Evolutionary conservation across 2,888 invertebrate species (phyloP).

Genomic region (Latrodectus hesperus): DNA sequence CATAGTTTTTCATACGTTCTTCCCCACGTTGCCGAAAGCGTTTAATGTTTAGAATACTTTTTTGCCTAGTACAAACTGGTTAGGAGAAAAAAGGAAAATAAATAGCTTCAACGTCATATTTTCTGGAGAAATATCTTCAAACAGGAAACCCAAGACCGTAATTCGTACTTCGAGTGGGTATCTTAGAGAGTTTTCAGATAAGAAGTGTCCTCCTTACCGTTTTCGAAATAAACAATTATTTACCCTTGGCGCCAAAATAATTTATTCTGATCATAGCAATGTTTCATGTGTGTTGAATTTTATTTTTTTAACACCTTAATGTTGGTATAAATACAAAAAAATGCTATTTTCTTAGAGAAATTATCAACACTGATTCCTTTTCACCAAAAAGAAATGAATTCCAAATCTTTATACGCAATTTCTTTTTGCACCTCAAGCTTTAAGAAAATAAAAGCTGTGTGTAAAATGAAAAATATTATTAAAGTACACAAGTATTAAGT

Average conservation of each 20-base stretch:
- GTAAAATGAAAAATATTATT: too few species aligned
- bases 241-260: conserved; percentile 33
- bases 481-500: too few species aligned
- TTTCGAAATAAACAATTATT: conserved; percentile 55
- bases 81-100: conserved; percentile 19
- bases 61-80: conserved; percentile 1
- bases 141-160: conserved; percentile 57
- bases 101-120: conserved; percentile 46
- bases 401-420: too few species aligned
- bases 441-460: too few species aligned
- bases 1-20: conserved; percentile 50
- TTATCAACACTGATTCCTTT: too few species aligned
- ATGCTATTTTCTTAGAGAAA: too few species aligned
- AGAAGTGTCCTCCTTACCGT: conserved; percentile 22
- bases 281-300: not conserved
- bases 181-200: conserved; percentile 55
- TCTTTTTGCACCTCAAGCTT: too few species aligned
- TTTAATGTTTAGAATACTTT: conserved; percentile 50
- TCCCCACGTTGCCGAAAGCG: conserved; percentile 26
- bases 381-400: too few species aligned
- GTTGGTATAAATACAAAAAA: too few species aligned
- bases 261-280: not conserved
- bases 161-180: conserved; percentile 52
- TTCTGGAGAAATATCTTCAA: conserved; percentile 48
- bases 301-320: too few species aligned